phyloP scores from a whole-genome alignment of 30 jellyfish, hydroid and myxozoan genomes.

The Morbakka virulenta region DNA sequence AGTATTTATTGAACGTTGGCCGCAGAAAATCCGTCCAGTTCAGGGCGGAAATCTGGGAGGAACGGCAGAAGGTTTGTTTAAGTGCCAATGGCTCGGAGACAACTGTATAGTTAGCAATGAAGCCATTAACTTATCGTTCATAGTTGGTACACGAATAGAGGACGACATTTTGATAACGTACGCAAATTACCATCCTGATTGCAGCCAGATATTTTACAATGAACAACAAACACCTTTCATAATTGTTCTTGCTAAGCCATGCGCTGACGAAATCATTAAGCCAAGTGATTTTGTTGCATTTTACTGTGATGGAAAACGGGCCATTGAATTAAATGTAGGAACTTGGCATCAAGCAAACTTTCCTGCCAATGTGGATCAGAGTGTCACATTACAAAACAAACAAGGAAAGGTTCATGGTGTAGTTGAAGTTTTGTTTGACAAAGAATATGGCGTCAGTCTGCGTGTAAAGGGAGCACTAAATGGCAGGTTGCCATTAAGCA shows the following conservation, averaged over 20 bases:
- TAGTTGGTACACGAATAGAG: neutral
- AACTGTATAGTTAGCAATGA: neutral
- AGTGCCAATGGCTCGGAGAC: neutral
- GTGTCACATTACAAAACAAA: neutral
- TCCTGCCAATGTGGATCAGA: neutral
- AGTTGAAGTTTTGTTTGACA: neutral
- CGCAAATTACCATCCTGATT: neutral
- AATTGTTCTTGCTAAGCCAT: neutral
- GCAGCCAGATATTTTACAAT: neutral
- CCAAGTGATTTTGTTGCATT: neutral
- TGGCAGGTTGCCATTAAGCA: neutral
- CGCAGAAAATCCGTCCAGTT: neutral
- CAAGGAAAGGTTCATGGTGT: neutral
- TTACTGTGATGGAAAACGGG: neutral
- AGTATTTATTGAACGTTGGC: neutral
- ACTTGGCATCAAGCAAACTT: neutral
- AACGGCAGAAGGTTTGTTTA: neutral
- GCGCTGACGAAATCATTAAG: neutral
- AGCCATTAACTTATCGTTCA: neutral
- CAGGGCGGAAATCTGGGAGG: neutral
- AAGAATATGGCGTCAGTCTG: neutral
- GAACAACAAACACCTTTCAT: neutral
- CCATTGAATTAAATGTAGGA: neutral
- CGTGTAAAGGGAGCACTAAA: neutral
- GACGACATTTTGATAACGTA: neutral